Conservation (phyloP, 2,888 invertebrate species). For the Zonitis immaculata region DNA sequence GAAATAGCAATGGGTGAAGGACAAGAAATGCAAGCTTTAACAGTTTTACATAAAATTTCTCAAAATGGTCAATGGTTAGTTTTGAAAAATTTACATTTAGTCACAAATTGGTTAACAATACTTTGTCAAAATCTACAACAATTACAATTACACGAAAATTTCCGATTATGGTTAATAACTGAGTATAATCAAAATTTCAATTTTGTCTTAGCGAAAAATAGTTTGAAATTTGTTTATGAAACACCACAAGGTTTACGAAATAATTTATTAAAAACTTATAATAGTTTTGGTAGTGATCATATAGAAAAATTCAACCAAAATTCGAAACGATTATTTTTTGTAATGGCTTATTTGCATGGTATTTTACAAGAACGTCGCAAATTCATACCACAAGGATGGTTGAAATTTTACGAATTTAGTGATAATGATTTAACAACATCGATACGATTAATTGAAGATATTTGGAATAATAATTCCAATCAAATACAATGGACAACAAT, state of each 20-base stretch:
- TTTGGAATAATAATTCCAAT: conserved; percentile 43
- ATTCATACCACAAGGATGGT: conserved; percentile 91
- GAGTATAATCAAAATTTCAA: conserved; percentile 77
- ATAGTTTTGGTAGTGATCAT: conserved; percentile 59
- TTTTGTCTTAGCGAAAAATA: conserved; percentile 67
- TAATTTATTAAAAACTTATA: conserved; percentile 70
- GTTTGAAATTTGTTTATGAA: conserved; percentile 76
- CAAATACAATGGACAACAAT: conserved; percentile 66
- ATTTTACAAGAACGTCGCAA: conserved; percentile 85
- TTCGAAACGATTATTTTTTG: conserved; percentile 58
- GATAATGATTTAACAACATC: conserved; percentile 75
- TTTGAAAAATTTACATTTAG: conserved; percentile 76
- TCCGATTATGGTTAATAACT: conserved; percentile 76
- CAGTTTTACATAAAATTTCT: conserved; percentile 56
- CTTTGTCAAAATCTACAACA: conserved; percentile 62
- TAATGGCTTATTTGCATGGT: conserved; percentile 84
- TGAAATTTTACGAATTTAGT: conserved; percentile 83
- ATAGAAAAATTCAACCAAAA: conserved; percentile 38
- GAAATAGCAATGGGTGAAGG: conserved; percentile 74
- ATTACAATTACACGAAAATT: conserved; percentile 52
- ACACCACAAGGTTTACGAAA: conserved; percentile 82
- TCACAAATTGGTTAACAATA: conserved; percentile 64
- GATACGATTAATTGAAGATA: conserved; percentile 55
- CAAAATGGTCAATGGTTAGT: conserved; percentile 70
- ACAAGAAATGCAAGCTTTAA: conserved; percentile 62